Evolutionary conservation across 1,140 invertebrate genomes (phyloP), one percentile per base, ranked within the genome.

Genomic region (Periplaneta americana): DNA sequence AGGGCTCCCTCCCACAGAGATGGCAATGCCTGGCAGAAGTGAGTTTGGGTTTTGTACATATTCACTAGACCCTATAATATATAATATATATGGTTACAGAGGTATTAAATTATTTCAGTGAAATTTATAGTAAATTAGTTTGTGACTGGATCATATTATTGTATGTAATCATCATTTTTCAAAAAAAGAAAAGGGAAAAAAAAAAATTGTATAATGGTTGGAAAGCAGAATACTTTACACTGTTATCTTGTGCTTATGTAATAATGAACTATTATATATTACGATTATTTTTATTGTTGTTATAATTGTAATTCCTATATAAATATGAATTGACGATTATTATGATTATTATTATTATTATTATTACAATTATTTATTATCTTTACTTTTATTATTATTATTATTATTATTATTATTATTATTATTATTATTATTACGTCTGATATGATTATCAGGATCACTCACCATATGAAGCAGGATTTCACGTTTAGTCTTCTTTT

Each of bases 201-300:
- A 31, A 35, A 11, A 13, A 22, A 35, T 34, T 80, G 79, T 80
- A 80, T 77, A 35, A 78, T 81, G 81, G 81, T 81, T 81, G 81
- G 81, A 77, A 81, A 81, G 81, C 76, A 78, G 81, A 81, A 39
- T 81, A 77, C 35, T 81, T 80, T 75, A 75, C 75, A 75, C 35
- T 78, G 76, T 78, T 66, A 28, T 66, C 11, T 66, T 66, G 48
- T 66, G 48, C 48, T 66, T 66, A 66, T 66, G 48, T 28, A 66
- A 66, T 66, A 28, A 11, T 66, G 48, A 66, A 66, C 22, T 48
- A 66, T 66, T 66, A 66, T 66, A 66, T n/a, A 66, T 66, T n/a
- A n/a, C n/a, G n/a, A n/a, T n/a, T 66, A 66, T 66, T 66, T 66
- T 66, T 66, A 66, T 66, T 66, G 48, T 66, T 48, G 39, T 48